A percentile compares a stretch with the other conserved stretches of the same genome.
Conservation (phyloP, 2,888 invertebrate genomes). For the Neoaliturus tenellus region DNA sequence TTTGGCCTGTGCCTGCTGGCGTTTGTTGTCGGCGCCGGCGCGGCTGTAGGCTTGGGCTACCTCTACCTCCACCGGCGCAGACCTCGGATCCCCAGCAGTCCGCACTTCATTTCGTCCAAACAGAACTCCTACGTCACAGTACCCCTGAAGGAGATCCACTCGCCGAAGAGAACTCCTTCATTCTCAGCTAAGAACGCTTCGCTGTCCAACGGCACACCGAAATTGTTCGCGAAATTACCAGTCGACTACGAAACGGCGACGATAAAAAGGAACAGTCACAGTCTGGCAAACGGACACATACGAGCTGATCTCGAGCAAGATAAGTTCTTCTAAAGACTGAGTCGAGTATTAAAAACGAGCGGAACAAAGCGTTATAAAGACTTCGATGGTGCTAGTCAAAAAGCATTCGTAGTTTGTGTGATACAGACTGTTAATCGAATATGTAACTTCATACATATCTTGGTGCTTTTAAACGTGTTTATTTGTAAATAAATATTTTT, state of each 20-base stretch:
- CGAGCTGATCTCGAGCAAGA: slow-evolving; percentile 79
- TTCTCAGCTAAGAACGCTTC: slow-evolving; percentile 75
- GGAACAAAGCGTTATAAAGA: background rate
- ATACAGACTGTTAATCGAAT: background rate
- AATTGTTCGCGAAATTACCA: slow-evolving; percentile 81
- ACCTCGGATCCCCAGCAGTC: slow-evolving; percentile 83
- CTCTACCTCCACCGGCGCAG: slow-evolving; percentile 74
- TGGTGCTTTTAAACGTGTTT: slow-evolving; percentile 27
- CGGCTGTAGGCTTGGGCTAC: slow-evolving; percentile 72
- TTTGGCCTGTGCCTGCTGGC: slow-evolving; percentile 73
- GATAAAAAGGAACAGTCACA: slow-evolving; percentile 84
- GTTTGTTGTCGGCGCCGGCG: slow-evolving; percentile 72
- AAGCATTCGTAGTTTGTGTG: slow-evolving; percentile 3
- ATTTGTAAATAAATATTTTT: slow-evolving; percentile 27
- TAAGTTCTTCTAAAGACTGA: slow-evolving; percentile 76
- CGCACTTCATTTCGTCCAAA: slow-evolving; percentile 88
- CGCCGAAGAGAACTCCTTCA: slow-evolving; percentile 80
- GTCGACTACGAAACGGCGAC: slow-evolving; percentile 88
- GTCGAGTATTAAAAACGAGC: background rate
- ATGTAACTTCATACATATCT: slow-evolving; percentile 37
- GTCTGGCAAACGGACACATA: slow-evolving; percentile 77
- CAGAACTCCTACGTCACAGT: slow-evolving; percentile 91
- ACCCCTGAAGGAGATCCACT: slow-evolving; percentile 83
- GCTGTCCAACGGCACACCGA: slow-evolving; percentile 75
- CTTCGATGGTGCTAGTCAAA: slow-evolving; percentile 45